Evolutionary conservation across 2,888 invertebrate species (phyloP), one percentile per base, ranked within the genome.

Genomic region (Trichopria drosophilae): DNA sequence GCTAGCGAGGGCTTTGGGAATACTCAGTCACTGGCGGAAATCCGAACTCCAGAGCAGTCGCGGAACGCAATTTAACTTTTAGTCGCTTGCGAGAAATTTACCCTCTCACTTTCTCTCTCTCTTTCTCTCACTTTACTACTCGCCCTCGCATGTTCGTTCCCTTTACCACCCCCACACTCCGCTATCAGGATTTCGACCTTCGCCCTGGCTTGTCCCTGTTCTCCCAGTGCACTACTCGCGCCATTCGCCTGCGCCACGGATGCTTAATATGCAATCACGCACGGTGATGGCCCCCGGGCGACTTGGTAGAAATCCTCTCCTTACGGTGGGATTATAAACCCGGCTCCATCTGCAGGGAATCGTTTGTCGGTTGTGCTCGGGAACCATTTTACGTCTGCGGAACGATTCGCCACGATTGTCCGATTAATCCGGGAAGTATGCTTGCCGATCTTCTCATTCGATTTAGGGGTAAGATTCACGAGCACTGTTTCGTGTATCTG

Each of bases 31-130:
- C 63, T 65, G 62, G 62, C 65, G 65, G 64, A 67, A 67, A 70
- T 70, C 65, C 63, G 58, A 66, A 69, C 65, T 67, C 60, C 53
- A 57, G 54, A 60, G 61, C 57, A 69, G 61, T 65, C 64, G 59
- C 55, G 64, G 64, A 71, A 71, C 64, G 68, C 68, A 72, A 72
- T 72, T 69, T 72, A 72, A 72, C 71, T 72, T 72, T 71, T 65
- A 68, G 69, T 64, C 66, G 67, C 58, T 63, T 57, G 63, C 58
- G 64, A 64, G 63, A 64, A 67, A 62, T 61, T 42, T 34, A 29
- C 32, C 18, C 51, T 28, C 48, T 47, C 49, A 26, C 31, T 18
- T 24, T 28, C 23, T 43, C 41, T 47, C 35, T 49, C 34, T n/a
- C 40, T 24, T 45, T 47, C 51, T 53, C 52, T 47, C 47, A 53